phyloP scores from a whole-genome alignment of 2,888 invertebrate species.

The Brenthis hecate region DNA sequence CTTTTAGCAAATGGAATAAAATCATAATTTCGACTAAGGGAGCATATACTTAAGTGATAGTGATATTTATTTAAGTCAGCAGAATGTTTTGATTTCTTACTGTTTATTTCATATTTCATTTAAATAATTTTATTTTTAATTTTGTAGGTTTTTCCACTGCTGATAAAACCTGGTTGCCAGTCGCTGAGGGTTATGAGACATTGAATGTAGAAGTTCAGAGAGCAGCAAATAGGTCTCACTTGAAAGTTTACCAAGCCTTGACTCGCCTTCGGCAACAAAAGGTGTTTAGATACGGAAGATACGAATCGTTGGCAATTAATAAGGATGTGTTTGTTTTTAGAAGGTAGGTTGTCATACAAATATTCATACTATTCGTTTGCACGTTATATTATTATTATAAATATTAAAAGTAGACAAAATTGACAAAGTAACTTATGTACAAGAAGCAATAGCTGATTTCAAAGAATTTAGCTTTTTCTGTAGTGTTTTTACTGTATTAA shows the following conservation, averaged over 20 bases:
- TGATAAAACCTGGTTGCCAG: conserved; percentile 85
- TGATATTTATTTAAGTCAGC: too few species aligned
- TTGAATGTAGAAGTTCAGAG: conserved; percentile 83
- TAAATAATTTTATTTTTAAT: not conserved
- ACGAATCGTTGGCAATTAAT: conserved; percentile 78
- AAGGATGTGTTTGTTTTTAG: conserved; percentile 80
- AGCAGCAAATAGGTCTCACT: conserved; percentile 76
- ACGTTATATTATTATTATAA: too few species aligned
- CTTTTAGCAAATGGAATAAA: too few species aligned
- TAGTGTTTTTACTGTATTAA: too few species aligned
- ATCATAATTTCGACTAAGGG: too few species aligned
- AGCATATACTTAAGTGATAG: too few species aligned
- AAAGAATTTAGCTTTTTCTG: too few species aligned
- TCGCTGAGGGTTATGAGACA: conserved; percentile 82
- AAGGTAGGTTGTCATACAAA: conserved; percentile 59
- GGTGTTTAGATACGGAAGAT: conserved; percentile 78
- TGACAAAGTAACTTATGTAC: too few species aligned
- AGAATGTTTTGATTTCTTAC: too few species aligned
- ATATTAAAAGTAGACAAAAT: too few species aligned
- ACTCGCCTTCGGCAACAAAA: conserved; percentile 77
- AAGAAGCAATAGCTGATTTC: not conserved
- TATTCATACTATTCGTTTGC: too few species aligned
- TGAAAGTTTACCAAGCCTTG: conserved; percentile 83
- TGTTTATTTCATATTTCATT: not conserved
- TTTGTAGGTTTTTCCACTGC: conserved; percentile 82